These are phyloP conservation scores for Schizopygopsis malacanthus DNA, from an alignment of 2,797 vertebrate species.

Conservation along the genomic window DNA sequence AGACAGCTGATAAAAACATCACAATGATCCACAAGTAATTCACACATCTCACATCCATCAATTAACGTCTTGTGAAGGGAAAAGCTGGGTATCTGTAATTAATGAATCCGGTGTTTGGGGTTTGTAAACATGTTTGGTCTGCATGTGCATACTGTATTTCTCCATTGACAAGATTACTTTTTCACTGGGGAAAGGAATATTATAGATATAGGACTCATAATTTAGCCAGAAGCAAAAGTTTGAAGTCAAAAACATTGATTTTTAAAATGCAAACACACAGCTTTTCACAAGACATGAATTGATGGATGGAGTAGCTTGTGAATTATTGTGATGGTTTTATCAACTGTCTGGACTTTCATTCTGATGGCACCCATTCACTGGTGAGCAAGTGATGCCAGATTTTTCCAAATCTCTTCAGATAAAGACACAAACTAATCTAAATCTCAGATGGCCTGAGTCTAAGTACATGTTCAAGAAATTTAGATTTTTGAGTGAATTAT, in stretches of 20 bases:
- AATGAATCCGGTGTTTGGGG: neutral
- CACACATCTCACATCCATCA: neutral
- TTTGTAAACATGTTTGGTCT: neutral
- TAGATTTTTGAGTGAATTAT: neutral
- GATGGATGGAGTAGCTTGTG: neutral
- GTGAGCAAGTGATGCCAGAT: neutral
- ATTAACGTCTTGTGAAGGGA: neutral
- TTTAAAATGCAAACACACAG: neutral
- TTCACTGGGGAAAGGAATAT: neutral
- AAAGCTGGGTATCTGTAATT: neutral
- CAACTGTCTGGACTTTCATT: neutral
- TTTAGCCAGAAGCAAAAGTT: neutral
- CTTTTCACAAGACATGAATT: neutral
- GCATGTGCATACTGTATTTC: neutral
- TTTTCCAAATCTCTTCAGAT: neutral
- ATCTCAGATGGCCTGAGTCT: neutral
- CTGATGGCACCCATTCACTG: neutral
- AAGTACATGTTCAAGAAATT: neutral
- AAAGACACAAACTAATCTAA: neutral
- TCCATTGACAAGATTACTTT: neutral
- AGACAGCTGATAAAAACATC: neutral
- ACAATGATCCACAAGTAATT: neutral
- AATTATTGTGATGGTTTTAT: neutral
- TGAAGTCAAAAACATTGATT: neutral
- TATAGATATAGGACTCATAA: neutral